phyloP scores from a whole-genome alignment of 2,797 vertebrate species.

The Enteromius anoplus region DNA sequence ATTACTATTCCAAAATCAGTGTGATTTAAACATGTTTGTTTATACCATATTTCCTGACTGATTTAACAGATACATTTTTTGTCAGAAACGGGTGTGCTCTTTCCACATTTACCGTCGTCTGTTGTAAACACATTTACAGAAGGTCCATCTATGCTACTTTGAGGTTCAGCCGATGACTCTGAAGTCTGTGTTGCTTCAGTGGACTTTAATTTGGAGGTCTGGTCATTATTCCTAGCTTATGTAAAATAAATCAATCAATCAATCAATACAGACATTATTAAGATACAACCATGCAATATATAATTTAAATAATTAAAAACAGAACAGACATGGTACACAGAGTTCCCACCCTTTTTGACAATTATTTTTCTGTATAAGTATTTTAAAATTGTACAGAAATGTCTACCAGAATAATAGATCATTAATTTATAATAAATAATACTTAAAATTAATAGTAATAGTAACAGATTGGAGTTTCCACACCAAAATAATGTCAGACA shows the following conservation, averaged over 20 bases:
- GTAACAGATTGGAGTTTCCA: neutral
- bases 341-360: neutral
- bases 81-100: neutral
- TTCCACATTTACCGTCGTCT: conserved; percentile 74
- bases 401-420: neutral
- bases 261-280: neutral
- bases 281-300: neutral
- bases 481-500: neutral
- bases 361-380: neutral
- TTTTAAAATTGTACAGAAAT: neutral
- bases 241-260: conserved; percentile 12
- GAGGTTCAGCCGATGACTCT: conserved; percentile 41
- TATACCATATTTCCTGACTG: neutral
- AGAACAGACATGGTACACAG: neutral
- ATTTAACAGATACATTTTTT: neutral
- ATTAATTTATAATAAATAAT: neutral
- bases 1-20: neutral
- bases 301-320: neutral
- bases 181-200: conserved; percentile 51
- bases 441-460: neutral
- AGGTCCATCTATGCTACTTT: conserved; percentile 63
- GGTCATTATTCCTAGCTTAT: conserved; percentile 59
- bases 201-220: conserved; percentile 19
- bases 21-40: neutral
- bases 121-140: conserved; percentile 71